A percentile compares a stretch with the other conserved stretches of the same genome.
Conservation (phyloP, 2,113 vertebrate genomes). For the Tautogolabrus adspersus region DNA sequence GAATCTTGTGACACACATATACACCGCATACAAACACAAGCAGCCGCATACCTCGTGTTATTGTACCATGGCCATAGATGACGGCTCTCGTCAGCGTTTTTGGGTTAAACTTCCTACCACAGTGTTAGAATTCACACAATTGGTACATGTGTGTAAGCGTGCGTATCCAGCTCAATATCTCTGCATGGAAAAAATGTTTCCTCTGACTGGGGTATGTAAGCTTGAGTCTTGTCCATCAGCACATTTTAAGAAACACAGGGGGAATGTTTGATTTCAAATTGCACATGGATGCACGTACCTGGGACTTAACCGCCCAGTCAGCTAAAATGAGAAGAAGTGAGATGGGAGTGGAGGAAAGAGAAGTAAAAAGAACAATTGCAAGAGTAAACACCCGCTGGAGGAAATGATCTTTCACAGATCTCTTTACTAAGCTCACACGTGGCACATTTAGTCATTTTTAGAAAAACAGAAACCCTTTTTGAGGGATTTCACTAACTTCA, state of each 20-base stretch:
- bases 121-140: slow-evolving; percentile 77
- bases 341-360: background rate
- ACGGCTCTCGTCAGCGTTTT: slow-evolving; percentile 72
- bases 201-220: slow-evolving; percentile 22
- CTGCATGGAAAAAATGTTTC: slow-evolving; percentile 29
- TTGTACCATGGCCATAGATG: slow-evolving; percentile 46
- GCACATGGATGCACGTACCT: background rate
- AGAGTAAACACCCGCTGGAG: slow-evolving; percentile 11
- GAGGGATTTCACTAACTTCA: slow-evolving; percentile 25
- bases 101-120: slow-evolving; percentile 60
- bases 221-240: slow-evolving; percentile 1
- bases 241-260: slow-evolving; percentile 14
- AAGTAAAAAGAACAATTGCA: slow-evolving; percentile 19
- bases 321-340: slow-evolving; percentile 6
- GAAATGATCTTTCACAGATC: slow-evolving; percentile 9
- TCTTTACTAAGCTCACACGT: slow-evolving; percentile 30
- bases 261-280: slow-evolving; percentile 20
- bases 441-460: slow-evolving; percentile 25
- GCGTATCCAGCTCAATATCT: slow-evolving; percentile 41
- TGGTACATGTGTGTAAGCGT: slow-evolving; percentile 53
- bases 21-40: slow-evolving; percentile 22
- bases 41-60: slow-evolving; percentile 41
- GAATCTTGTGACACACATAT: slow-evolving; percentile 24
- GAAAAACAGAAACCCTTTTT: slow-evolving; percentile 13
- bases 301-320: slow-evolving; percentile 21